These are phyloP conservation scores for Coelopa frigida DNA, from an alignment of 1,140 invertebrate species.

Conservation along the genomic window DNA sequence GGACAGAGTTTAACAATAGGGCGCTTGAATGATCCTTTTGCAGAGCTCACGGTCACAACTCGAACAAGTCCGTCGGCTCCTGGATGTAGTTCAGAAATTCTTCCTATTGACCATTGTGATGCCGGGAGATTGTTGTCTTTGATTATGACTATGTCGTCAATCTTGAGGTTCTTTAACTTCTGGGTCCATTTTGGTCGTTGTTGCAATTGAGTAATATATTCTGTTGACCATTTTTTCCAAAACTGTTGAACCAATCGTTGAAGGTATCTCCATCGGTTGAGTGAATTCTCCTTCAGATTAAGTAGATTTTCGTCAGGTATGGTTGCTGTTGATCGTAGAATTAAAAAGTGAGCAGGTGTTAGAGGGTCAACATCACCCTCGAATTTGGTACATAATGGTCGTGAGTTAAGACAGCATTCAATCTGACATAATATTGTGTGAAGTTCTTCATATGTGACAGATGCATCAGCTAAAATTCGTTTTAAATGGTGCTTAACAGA, in stretches of 20 bases:
- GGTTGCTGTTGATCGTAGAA: background rate
- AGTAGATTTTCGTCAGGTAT: background rate
- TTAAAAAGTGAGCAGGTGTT: conserved; percentile 3
- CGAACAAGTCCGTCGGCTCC: too few species aligned
- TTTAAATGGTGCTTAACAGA: conserved; percentile 5
- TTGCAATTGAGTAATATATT: conserved; percentile 4
- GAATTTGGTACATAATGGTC: conserved; percentile 1
- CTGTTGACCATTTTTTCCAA: conserved; percentile 1
- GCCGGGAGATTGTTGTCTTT: too few species aligned
- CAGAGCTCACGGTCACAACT: too few species aligned
- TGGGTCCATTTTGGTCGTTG: background rate
- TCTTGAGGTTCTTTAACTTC: too few species aligned
- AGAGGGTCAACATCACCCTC: conserved; percentile 7
- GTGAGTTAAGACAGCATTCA: conserved; percentile 4
- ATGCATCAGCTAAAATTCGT: background rate
- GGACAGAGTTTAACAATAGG: too few species aligned
- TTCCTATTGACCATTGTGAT: too few species aligned
- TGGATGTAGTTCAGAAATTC: too few species aligned
- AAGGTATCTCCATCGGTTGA: conserved; percentile 2
- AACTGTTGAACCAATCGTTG: conserved; percentile 2
- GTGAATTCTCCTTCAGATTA: background rate
- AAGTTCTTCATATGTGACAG: conserved; percentile 10
- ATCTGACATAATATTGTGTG: conserved; percentile 2
- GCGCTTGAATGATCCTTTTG: too few species aligned
- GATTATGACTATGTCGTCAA: too few species aligned